A percentile compares a stretch with the other conserved stretches of the same genome.
These are phyloP conservation scores for Nephotettix cincticeps DNA, from an alignment of 1,140 invertebrate species.

Conservation along the genomic window DNA sequence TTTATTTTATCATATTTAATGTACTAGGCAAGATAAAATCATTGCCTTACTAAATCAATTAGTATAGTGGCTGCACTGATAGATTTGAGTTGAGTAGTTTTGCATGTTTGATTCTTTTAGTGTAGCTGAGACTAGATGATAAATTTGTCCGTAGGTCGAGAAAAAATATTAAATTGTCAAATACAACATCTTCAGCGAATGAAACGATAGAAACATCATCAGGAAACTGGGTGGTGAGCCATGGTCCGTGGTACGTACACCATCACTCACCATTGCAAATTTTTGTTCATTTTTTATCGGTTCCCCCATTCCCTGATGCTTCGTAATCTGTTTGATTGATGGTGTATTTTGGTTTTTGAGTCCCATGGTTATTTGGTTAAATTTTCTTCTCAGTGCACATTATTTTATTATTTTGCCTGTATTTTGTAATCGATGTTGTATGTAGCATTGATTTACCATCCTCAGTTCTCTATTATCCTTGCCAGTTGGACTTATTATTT, in stretches of 20 bases:
- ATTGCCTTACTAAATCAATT: too few species aligned
- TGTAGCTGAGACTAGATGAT: neutral
- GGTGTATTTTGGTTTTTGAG: neutral
- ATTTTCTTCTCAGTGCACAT: neutral
- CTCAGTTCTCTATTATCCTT: too few species aligned
- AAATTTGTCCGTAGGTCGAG: neutral
- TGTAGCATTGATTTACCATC: too few species aligned
- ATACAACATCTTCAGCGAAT: neutral
- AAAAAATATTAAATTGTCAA: neutral
- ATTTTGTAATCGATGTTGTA: too few species aligned
- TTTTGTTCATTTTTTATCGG: neutral
- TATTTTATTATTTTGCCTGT: neutral
- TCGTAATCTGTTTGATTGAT: neutral
- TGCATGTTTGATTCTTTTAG: neutral
- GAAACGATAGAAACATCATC: neutral
- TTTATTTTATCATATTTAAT: too few species aligned
- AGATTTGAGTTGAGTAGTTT: too few species aligned
- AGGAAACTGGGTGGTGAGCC: constrained; percentile 5
- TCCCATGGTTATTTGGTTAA: neutral
- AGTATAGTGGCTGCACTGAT: too few species aligned
- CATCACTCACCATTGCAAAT: neutral
- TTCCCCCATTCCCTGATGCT: neutral
- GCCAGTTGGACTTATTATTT: too few species aligned
- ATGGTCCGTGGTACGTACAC: neutral
- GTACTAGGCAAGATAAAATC: too few species aligned